Base-by-base conservation (phyloP, 2,888 invertebrate species). In the Eupithecia dodoneata region DNA sequence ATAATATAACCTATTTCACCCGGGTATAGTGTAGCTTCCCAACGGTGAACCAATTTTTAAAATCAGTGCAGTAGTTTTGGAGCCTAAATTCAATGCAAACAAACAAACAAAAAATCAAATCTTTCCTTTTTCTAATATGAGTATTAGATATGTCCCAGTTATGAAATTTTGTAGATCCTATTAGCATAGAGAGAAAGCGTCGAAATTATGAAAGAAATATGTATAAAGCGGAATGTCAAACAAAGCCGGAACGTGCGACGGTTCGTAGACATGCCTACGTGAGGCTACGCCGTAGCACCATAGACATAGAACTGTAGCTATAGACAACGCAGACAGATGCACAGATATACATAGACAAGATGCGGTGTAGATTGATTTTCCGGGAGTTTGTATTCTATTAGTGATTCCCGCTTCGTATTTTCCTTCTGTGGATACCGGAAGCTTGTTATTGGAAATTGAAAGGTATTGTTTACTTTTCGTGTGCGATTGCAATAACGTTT, bases 301-400 rank as follows among this genome's bases (percentile, higher is more conserved):
- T 69, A 76, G 42, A 66, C 12, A 72, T 30, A 67, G 12, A 69
- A 47, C 71, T 10, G 5, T 45, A 15, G 66, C 45, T 63, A 59
- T 74, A 70, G 67, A 55, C 55, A 73, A 13, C 42, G 42, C 15
- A 30, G 69, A 59, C 73, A 73, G 71, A 47, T 70, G 7, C 63
- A 70, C 72, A 72, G 72, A 41, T 77, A 76, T 74, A 75, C 55
- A 66, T 59, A 67, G 15, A 65, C 73, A 45, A 47, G 47, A 70
- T 49, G 70, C 47, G 45, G 47, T 76, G 72, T 80, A 83, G 82
- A 90, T 92, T 90, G 89, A 91, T 90, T 90, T 90, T 87, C 82
- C 81, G 78, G 78, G 81, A 80, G 81, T 85, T 87, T 80, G 86
- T 87, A 89, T 91, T 88, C 89, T 71, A 55, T 74, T 81, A 86